Evolutionary conservation across 2,113 vertebrate species (phyloP).

Genomic region (Anolis sagrei): DNA sequence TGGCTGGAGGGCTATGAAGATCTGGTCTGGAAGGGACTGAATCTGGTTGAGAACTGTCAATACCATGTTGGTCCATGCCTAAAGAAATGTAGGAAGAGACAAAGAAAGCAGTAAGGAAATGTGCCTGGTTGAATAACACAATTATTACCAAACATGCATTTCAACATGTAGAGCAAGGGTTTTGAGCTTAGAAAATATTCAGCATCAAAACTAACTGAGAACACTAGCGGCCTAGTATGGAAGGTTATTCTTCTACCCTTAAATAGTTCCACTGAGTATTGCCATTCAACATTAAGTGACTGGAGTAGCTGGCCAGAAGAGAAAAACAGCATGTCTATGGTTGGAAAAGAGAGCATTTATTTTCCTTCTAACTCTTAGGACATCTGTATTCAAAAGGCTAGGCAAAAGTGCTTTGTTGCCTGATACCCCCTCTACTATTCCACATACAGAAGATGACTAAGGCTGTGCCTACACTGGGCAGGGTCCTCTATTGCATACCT

Average conservation of each 20-base stretch:
- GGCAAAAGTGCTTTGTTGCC: not conserved
- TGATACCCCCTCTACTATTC: not conserved
- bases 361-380: too few species aligned
- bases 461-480: too few species aligned
- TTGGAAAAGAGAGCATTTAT: not conserved
- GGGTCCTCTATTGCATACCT: too few species aligned
- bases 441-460: not conserved
- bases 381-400: not conserved
- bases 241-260: not conserved
- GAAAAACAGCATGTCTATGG: not conserved
- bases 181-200: not conserved
- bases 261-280: not conserved
- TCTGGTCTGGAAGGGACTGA: constrained; percentile 88
- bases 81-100: constrained; percentile 19
- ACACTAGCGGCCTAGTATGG: not conserved
- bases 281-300: not conserved
- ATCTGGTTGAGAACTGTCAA: constrained; percentile 94
- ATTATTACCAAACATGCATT: not conserved
- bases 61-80: constrained; percentile 99
- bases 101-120: constrained; percentile 1
- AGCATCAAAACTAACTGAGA: not conserved
- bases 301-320: not conserved
- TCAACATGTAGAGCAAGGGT: not conserved
- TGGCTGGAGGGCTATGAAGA: constrained; percentile 91
- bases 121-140: not conserved